Evolutionary conservation across 2,888 invertebrate species (phyloP).

Genomic region (Shargacucullia verbasci): DNA sequence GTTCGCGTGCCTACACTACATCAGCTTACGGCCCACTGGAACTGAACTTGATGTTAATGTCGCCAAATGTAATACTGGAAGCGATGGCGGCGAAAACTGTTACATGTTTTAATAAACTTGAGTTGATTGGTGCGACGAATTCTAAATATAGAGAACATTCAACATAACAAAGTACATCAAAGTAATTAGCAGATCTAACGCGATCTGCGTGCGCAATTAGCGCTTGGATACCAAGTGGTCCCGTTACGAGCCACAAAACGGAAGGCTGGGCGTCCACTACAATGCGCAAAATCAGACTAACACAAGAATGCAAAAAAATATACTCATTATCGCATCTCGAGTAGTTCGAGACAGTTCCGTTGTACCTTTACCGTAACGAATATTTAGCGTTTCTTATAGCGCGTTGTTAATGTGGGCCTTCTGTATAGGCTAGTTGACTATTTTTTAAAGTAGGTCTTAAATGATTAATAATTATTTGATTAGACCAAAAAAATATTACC

Average conservation of each 20-base stretch:
- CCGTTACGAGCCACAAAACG: constrained; percentile 13
- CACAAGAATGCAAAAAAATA: too few relatives aligned
- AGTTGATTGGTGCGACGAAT: constrained; percentile 4
- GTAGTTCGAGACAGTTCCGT: too few relatives aligned
- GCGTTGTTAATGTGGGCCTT: too few relatives aligned
- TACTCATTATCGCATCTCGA: too few relatives aligned
- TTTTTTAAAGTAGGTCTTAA: too few relatives aligned
- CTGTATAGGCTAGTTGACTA: too few relatives aligned
- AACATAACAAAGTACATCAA: constrained; percentile 9
- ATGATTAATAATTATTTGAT: too few relatives aligned
- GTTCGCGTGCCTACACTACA: constrained; percentile 3
- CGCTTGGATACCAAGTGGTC: constrained; percentile 7
- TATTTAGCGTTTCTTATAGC: too few relatives aligned
- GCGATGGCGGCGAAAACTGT: neutral
- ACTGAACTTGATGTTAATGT: constrained; percentile 11
- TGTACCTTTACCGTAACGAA: too few relatives aligned
- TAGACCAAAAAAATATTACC: too few relatives aligned
- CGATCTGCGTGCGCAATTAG: constrained; percentile 29
- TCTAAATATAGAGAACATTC: neutral
- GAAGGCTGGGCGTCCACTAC: too few relatives aligned
- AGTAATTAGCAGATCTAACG: constrained; percentile 21
- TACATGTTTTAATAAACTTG: neutral
- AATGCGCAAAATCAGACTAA: too few relatives aligned
- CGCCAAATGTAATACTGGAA: constrained; percentile 10
- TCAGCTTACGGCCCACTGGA: constrained; percentile 1